Evolutionary conservation across 2,113 vertebrate genomes (phyloP).

Genomic region (Rafetus swinhoei): DNA sequence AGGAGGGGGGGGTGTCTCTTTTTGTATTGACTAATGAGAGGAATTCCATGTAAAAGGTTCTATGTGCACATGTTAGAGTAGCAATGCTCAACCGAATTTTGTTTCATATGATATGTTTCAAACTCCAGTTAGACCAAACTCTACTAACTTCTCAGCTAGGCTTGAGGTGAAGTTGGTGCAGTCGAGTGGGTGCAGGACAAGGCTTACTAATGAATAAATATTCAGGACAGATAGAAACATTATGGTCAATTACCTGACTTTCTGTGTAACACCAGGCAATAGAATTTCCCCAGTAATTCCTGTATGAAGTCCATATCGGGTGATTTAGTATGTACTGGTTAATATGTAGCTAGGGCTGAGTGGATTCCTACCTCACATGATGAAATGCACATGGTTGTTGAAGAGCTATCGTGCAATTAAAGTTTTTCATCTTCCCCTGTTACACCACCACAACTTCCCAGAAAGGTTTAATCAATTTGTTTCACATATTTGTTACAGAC

Average conservation of each 20-base stretch:
- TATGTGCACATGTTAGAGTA: neutral
- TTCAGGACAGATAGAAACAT: neutral
- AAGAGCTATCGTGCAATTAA: neutral
- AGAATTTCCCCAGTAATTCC: neutral
- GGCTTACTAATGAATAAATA: neutral
- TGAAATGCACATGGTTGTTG: neutral
- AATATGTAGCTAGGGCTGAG: neutral
- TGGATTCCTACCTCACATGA: neutral
- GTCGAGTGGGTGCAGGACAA: neutral
- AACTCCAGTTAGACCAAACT: neutral
- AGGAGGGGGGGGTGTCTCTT: neutral
- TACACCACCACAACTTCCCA: neutral
- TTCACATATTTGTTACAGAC: neutral
- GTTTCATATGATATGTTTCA: neutral
- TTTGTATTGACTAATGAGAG: neutral
- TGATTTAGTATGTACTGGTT: neutral
- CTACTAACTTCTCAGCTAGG: neutral
- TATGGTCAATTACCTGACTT: neutral
- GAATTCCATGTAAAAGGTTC: fast-evolving
- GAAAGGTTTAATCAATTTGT: neutral
- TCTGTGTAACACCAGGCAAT: neutral
- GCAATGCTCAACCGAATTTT: neutral
- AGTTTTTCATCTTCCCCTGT: neutral
- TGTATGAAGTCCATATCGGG: neutral
- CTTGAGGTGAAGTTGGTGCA: neutral